Conservation (phyloP, 2,888 invertebrate genomes). For the Metellina segmentata region DNA sequence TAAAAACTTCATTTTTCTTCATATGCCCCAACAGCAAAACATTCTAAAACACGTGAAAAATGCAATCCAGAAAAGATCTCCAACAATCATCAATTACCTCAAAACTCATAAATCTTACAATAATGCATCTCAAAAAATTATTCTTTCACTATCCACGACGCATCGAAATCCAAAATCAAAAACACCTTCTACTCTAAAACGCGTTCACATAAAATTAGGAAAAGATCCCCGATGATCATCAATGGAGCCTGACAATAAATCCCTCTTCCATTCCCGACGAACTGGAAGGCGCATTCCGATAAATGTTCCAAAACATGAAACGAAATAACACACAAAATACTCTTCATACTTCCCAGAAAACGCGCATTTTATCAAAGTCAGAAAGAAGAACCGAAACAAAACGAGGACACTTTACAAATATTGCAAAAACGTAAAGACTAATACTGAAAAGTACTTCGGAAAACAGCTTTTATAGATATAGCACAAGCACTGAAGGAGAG, state of each 20-base stretch:
- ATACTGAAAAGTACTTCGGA: constrained; percentile 68
- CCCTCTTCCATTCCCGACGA: constrained; percentile 6
- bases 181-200: too few relatives aligned
- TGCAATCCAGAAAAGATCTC: too few relatives aligned
- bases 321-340: constrained; percentile 45
- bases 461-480: constrained; percentile 71
- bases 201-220: neutral
- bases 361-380: constrained; percentile 20
- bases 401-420: constrained; percentile 71
- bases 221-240: neutral
- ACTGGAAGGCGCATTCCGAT: constrained; percentile 12
- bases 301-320: constrained; percentile 59
- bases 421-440: constrained; percentile 69
- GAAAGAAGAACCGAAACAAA: constrained; percentile 1
- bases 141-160: too few relatives aligned
- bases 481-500: constrained; percentile 22
- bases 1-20: too few relatives aligned
- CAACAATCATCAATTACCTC: too few relatives aligned
- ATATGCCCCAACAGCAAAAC: too few relatives aligned
- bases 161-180: too few relatives aligned
- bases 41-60: too few relatives aligned
- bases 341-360: constrained; percentile 3
- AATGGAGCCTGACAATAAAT: constrained; percentile 20
- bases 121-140: too few relatives aligned
- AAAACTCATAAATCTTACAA: too few relatives aligned